phyloP scores from a whole-genome alignment of 2,113 vertebrate species.

The Entomyzon cyanotis region DNA sequence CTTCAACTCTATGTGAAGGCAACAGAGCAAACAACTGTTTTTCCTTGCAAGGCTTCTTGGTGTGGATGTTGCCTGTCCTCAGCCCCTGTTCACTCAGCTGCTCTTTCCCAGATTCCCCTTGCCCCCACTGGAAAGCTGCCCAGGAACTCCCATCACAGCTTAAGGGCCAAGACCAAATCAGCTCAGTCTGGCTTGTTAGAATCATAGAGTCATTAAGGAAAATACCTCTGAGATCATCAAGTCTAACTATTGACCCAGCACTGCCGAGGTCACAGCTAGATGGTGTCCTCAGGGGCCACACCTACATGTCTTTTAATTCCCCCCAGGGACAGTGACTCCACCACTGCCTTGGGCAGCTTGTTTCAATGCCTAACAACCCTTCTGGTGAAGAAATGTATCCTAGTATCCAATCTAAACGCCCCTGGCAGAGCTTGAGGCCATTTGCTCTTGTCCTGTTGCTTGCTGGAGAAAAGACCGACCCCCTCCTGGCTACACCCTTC shows the following conservation, averaged over 20 bases:
- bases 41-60: not conserved
- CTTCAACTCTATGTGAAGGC: not conserved
- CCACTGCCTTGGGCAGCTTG: not conserved
- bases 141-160: not conserved
- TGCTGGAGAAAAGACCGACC: not conserved
- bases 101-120: not conserved
- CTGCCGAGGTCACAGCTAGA: not conserved
- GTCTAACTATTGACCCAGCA: not conserved
- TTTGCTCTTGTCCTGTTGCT: not conserved
- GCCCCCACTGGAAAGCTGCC: not conserved
- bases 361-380: not conserved
- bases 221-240: not conserved
- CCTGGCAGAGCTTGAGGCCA: not conserved
- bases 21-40: not conserved
- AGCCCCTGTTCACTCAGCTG: not conserved
- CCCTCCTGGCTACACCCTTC: not conserved
- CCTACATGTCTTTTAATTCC: not conserved
- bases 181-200: not conserved
- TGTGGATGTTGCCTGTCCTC: not conserved
- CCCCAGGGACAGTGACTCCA: not conserved
- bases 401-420: not conserved
- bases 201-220: not conserved
- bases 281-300: not conserved
- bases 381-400: not conserved
- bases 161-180: not conserved